phyloP scores from a whole-genome alignment of 2,797 vertebrate genomes.

The Xyrichtys novacula region DNA sequence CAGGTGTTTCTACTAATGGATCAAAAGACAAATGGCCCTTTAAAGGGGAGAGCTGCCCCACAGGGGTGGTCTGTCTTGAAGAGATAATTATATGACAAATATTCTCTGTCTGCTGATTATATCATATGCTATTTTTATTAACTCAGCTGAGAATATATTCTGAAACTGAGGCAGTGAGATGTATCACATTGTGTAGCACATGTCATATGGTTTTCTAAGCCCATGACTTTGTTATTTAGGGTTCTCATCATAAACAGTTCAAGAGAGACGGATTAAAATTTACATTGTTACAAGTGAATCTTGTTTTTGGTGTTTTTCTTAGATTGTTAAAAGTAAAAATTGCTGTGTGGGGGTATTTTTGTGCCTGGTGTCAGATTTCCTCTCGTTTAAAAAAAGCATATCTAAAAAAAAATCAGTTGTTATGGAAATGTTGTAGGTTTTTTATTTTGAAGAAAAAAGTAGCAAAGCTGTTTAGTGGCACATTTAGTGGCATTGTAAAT shows the following conservation, averaged over 20 bases:
- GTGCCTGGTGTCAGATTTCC: too few species aligned
- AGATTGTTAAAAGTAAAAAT: neutral
- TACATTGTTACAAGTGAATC: neutral
- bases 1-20: conserved; percentile 85
- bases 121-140: conserved; percentile 75
- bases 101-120: conserved; percentile 83
- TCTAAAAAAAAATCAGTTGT: too few species aligned
- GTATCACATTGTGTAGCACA: conserved; percentile 43
- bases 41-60: conserved; percentile 59
- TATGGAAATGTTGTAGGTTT: too few species aligned
- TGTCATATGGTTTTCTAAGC: conserved; percentile 51
- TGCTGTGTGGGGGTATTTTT: neutral
- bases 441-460: too few species aligned
- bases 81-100: conserved; percentile 85
- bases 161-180: conserved; percentile 45
- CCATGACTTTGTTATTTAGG: conserved; percentile 42
- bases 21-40: conserved; percentile 85
- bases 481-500: too few species aligned
- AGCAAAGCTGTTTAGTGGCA: too few species aligned
- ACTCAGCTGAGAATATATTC: conserved; percentile 58
- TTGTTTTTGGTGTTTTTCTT: neutral
- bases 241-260: conserved; percentile 18
- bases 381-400: too few species aligned
- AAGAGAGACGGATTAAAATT: conserved; percentile 3
- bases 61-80: conserved; percentile 83